phyloP scores from a whole-genome alignment of 2,888 invertebrate genomes.

The Eulithis prunata region DNA sequence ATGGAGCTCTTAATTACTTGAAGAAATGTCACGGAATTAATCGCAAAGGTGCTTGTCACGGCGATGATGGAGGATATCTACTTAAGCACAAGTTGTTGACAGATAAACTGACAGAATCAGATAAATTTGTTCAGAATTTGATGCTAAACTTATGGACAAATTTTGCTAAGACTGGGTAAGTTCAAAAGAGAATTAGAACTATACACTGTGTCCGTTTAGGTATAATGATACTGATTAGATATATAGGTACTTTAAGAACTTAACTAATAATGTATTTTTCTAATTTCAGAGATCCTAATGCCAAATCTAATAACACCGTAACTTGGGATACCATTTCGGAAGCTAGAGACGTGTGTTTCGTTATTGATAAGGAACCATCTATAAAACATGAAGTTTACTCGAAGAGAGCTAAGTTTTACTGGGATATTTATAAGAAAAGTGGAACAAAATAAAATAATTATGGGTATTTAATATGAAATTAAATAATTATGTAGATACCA shows the following conservation, averaged over 20 bases:
- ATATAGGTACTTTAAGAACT: too few relatives aligned
- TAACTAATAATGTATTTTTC: conserved; percentile 1
- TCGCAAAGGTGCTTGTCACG: conserved; percentile 83
- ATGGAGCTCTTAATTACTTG: conserved; percentile 79
- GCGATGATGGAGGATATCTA: conserved; percentile 85
- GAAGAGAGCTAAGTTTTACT: conserved; percentile 62
- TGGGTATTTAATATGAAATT: background rate
- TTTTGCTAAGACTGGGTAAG: conserved; percentile 84
- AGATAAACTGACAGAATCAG: conserved; percentile 54
- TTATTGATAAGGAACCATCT: conserved; percentile 62
- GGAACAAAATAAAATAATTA: background rate
- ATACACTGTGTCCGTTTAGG: too few relatives aligned
- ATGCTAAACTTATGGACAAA: conserved; percentile 86
- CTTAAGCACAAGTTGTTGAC: conserved; percentile 66
- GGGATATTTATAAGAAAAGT: conserved; percentile 56
- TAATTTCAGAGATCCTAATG: conserved; percentile 71
- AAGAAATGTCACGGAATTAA: conserved; percentile 72
- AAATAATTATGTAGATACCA: background rate
- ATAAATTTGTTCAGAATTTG: conserved; percentile 66
- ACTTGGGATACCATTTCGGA: conserved; percentile 68
- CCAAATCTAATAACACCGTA: conserved; percentile 53
- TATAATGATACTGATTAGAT: too few relatives aligned
- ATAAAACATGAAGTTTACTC: conserved; percentile 66
- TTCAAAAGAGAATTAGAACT: background rate
- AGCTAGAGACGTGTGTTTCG: conserved; percentile 54